These are phyloP conservation scores for Coptodon bakossiorum DNA, from an alignment of 2,113 vertebrate species.

Conservation along the genomic window DNA sequence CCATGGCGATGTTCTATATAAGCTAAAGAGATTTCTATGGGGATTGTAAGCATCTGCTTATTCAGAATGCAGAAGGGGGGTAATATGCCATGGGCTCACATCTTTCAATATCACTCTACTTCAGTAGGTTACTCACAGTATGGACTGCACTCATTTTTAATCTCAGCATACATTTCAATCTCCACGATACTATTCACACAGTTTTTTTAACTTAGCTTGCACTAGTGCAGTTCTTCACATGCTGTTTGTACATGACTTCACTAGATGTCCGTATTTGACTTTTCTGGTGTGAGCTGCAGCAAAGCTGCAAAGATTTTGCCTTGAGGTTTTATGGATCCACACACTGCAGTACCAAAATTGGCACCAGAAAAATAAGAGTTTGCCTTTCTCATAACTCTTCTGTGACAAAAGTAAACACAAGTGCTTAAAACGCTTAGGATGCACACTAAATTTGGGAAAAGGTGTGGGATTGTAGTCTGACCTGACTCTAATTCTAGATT, in stretches of 20 bases:
- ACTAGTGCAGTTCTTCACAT: not conserved
- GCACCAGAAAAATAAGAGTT: not conserved
- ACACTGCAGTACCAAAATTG: not conserved
- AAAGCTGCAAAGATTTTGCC: not conserved
- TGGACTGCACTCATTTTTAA: not conserved
- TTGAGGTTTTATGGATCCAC: not conserved
- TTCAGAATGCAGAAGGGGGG: not conserved
- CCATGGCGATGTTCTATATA: not conserved
- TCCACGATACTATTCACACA: not conserved
- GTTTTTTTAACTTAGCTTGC: not conserved
- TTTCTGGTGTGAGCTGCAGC: not conserved
- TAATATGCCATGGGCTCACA: not conserved
- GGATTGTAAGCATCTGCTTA: not conserved
- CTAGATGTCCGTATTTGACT: not conserved
- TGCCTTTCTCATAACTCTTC: not conserved
- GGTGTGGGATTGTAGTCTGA: not conserved
- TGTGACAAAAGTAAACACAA: not conserved
- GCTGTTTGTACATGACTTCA: not conserved
- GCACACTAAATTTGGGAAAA: not conserved
- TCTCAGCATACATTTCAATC: not conserved
- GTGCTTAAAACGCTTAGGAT: not conserved
- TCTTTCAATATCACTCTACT: not conserved
- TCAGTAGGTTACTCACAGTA: not conserved
- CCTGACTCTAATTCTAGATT: not conserved
- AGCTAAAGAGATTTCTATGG: not conserved